phyloP scores from a whole-genome alignment of 2,797 vertebrate species.

The Geotrypetes seraphini region DNA sequence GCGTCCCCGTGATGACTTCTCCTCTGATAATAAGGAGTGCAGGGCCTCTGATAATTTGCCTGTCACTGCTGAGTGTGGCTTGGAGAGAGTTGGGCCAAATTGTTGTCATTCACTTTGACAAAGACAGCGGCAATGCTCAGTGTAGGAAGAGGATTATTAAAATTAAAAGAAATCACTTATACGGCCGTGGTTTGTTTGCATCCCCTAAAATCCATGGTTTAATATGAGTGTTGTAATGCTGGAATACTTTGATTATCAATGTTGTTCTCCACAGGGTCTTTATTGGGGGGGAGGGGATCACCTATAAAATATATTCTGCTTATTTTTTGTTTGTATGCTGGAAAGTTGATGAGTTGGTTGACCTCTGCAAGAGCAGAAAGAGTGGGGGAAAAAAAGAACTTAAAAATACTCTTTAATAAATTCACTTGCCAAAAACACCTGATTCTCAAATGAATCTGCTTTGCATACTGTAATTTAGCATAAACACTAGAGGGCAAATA shows the following conservation, averaged over 20 bases:
- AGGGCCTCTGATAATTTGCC: constrained; percentile 97
- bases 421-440: constrained; percentile 2
- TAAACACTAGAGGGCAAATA: too few species aligned
- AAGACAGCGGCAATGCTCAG: constrained; percentile 65
- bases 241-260: not conserved
- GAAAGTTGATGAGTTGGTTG: not conserved
- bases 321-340: constrained; percentile 9
- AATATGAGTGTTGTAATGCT: constrained; percentile 30
- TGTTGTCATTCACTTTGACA: constrained; percentile 88
- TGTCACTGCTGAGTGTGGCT: constrained; percentile 92
- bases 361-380: not conserved
- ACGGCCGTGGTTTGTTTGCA: constrained; percentile 53
- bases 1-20: constrained; percentile 89
- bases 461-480: too few species aligned
- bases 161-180: constrained; percentile 65
- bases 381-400: not conserved
- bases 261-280: not conserved
- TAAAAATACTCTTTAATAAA: not conserved
- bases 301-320: not conserved
- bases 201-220: constrained; percentile 16
- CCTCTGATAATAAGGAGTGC: constrained; percentile 92
- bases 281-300: not conserved
- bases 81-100: constrained; percentile 83
- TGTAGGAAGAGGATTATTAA: constrained; percentile 63
- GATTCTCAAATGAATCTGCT: too few species aligned